Evolutionary conservation across 2,888 invertebrate genomes (phyloP), one percentile per base, ranked within the genome.

Genomic region (Sinotaia quadrata): DNA sequence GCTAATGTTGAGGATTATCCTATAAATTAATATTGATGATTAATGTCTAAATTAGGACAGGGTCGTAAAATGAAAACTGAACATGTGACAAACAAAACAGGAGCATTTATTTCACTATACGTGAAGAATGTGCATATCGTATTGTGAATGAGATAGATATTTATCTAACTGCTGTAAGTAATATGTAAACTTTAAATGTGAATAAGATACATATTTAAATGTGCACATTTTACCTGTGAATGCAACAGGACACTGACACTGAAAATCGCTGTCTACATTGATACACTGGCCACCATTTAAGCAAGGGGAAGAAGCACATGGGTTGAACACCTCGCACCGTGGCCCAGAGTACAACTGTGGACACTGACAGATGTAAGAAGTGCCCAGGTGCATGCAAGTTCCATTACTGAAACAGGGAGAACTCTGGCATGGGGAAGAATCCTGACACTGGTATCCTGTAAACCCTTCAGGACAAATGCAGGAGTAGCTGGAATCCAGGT

Each of bases 341-440:
- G 75, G 71, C 4, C 83, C 82, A 5, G 70, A 74, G 60, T 71
- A 84, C 21, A 78, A 74, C 4, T 66, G 56, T 2, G 61, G 66
- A 68, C 84, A 84, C 4, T 29, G 27, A 59, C 84, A 84, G 37
- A 54, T 29, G 73, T 79, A 82, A 33, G 68, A 59, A 7, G 67
- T 71, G 29, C 71, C 63, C 27, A 41, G 27, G 58, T 76, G 67
- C 0, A 61, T 60, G 69, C 84, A 84, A 1, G 69, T 69, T 10
- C 80, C 81, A 1, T 75, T 76, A 68, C 83, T 82, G 56, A 78
- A 75, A 69, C 84, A 84, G 0, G 84, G 83, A 34, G 51, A 56
- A 27, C 62, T 69, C 21, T 15, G 18, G 58, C 77, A 77, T 2
- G 74, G 73, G 21, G 59, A 44, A 51, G 54, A 68, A n/a, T 49